Conservation (phyloP, 1,140 invertebrate genomes). For the Drosophila micromelanica region DNA sequence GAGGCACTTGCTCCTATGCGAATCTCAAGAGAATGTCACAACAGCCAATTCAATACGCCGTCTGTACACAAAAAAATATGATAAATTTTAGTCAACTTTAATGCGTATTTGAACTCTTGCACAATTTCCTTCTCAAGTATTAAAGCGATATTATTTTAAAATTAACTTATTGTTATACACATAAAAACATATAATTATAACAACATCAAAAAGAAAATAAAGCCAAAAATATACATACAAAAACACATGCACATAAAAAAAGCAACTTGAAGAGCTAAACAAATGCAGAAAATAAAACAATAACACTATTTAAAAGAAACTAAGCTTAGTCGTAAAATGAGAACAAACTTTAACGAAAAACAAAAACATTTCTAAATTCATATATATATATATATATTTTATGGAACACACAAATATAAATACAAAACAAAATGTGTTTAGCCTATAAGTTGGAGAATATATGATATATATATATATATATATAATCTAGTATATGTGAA, state of each 20-base stretch:
- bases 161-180: conserved; percentile 75
- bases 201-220: conserved; percentile 53
- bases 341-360: conserved; percentile 39
- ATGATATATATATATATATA: conserved; percentile 55
- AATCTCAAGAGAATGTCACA: conserved; percentile 75
- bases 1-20: conserved; percentile 67
- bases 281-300: conserved; percentile 53
- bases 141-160: conserved; percentile 83
- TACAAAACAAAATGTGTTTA: conserved; percentile 68
- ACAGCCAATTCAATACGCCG: conserved; percentile 56
- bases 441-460: conserved; percentile 57
- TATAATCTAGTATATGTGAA: conserved; percentile 31
- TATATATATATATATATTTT: conserved; percentile 57
- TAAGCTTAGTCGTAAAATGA: conserved; percentile 69
- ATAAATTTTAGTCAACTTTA: conserved; percentile 44
- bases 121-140: conserved; percentile 83
- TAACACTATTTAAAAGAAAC: conserved; percentile 52
- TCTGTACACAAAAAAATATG: conserved; percentile 47
- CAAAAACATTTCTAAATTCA: conserved; percentile 57
- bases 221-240: conserved; percentile 64
- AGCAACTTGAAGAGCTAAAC: conserved; percentile 28
- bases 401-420: conserved; percentile 70
- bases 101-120: conserved; percentile 68
- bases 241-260: conserved; percentile 8
- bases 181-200: conserved; percentile 51